Evolutionary conservation across 2,888 invertebrate species (phyloP), one percentile per base, ranked within the genome.

Genomic region (Calliopum simillimum): DNA sequence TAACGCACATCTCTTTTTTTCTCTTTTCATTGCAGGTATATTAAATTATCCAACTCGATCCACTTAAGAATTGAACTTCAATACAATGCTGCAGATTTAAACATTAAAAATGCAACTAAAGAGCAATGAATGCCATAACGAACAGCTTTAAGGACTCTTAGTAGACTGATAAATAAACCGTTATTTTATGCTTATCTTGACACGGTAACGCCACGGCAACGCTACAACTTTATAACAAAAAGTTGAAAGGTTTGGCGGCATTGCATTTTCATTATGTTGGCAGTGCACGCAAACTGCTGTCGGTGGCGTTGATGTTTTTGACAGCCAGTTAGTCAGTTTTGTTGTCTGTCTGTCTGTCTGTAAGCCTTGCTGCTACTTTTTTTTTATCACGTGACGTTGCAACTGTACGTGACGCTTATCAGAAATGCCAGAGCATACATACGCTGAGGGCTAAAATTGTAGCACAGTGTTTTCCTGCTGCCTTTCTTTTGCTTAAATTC

Each of bases 391-490:
- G 67, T 59, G 59, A 67, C 67, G 67, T 23, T 23, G 33, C 33
- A 8, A 8, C 23, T 23, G 67, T 67, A 67, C 67, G 67, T 67
- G 67, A 46, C 67, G 67, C 67, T 67, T 59, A 67, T 67, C 59
- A 59, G n/a, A n/a, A 59, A 59, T 55, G 49, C 49, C 19, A 58
- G 8, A 33, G n/a, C n/a, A n/a, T n/a, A 47, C 66, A 58, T 67
- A 58, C 47, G 66, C 58, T 43, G 66, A 46, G 65, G 43, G 41
- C 23, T 65, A 43, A 33, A 65, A 43, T 49, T n/a, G 62, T 19
- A 23, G 51, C 63, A 43, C n/a, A 25, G 56, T 14, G 65, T 23
- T 63, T 55, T 56, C 16, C 33, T n/a, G n/a, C n/a, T n/a, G n/a
- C n/a, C 33, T 55, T 33, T 46, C 13, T 46, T 46, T 41, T 21